phyloP scores from a whole-genome alignment of 2,888 invertebrate genomes.

The Ectobius pallidus region DNA sequence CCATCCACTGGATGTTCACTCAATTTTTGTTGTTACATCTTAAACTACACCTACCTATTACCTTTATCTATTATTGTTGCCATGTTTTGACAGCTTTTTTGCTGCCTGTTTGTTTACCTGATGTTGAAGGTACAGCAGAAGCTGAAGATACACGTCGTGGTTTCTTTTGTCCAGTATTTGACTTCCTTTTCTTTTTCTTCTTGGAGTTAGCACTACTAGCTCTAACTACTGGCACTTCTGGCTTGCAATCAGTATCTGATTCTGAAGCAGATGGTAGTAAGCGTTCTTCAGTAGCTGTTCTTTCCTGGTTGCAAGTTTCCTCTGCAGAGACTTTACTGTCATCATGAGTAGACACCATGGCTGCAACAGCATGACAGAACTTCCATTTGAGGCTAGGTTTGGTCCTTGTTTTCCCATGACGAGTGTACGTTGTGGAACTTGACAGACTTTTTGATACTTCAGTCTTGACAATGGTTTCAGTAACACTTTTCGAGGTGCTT shows the following conservation, averaged over 20 bases:
- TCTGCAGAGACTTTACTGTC: too few species aligned
- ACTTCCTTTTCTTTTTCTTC: slow-evolving; percentile 29
- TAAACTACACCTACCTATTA: too few species aligned
- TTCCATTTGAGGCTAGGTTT: slow-evolving; percentile 26
- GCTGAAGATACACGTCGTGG: not conserved
- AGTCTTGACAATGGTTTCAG: not conserved
- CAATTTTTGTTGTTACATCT: too few species aligned
- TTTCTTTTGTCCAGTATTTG: not conserved
- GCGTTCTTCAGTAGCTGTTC: too few species aligned
- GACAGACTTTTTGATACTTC: not conserved
- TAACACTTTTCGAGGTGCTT: not conserved
- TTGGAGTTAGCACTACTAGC: slow-evolving; percentile 5
- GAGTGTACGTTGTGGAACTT: not conserved
- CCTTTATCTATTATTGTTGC: not conserved
- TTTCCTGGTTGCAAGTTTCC: too few species aligned
- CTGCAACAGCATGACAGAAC: slow-evolving; percentile 9
- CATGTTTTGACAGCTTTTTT: not conserved
- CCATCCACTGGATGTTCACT: too few species aligned
- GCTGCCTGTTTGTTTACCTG: not conserved
- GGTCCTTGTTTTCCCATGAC: not conserved
- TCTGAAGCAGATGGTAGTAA: slow-evolving; percentile 7
- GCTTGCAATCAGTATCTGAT: slow-evolving; percentile 19
- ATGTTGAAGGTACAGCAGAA: not conserved
- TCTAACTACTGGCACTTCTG: not conserved
- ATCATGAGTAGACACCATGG: not conserved